phyloP scores from a whole-genome alignment of 1,140 invertebrate genomes.

The Scaptomyza hsui region DNA sequence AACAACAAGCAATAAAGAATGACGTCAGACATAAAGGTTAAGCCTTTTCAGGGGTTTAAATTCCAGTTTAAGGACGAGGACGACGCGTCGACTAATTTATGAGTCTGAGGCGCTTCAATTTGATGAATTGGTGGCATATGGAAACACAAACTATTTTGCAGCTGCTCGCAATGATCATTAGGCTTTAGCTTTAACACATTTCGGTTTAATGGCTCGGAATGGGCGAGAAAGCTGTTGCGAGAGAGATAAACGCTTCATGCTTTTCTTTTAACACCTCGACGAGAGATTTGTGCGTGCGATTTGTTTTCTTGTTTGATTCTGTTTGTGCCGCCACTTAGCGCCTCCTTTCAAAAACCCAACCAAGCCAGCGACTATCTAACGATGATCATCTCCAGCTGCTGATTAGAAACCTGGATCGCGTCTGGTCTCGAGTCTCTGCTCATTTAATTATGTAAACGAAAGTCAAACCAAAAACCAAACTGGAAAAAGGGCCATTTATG shows the following conservation, averaged over 20 bases:
- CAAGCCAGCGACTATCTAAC: neutral
- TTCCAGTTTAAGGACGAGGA: conserved; percentile 18
- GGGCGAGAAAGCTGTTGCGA: conserved; percentile 27
- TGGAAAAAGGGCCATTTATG: conserved; percentile 66
- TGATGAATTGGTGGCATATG: conserved; percentile 63
- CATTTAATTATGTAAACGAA: conserved; percentile 79
- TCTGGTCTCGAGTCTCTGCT: conserved; percentile 28
- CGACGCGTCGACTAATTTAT: conserved; percentile 54
- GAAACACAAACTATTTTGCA: conserved; percentile 40
- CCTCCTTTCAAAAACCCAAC: conserved; percentile 52
- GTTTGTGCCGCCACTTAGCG: conserved; percentile 75
- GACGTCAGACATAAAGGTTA: conserved; percentile 59
- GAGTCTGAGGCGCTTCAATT: conserved; percentile 32
- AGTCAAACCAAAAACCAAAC: conserved; percentile 5
- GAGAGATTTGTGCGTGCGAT: conserved; percentile 77
- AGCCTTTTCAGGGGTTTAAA: conserved; percentile 9
- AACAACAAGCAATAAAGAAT: conserved; percentile 14
- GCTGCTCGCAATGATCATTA: conserved; percentile 44
- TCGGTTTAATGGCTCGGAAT: conserved; percentile 65
- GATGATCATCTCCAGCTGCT: conserved; percentile 18
- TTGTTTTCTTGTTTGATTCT: conserved; percentile 41
- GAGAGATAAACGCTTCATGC: conserved; percentile 68
- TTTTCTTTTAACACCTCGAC: conserved; percentile 81
- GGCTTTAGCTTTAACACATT: conserved; percentile 18
- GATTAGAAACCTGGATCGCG: conserved; percentile 50